phyloP scores from a whole-genome alignment of 2,797 vertebrate genomes.

The Epinephelus malabaricus region DNA sequence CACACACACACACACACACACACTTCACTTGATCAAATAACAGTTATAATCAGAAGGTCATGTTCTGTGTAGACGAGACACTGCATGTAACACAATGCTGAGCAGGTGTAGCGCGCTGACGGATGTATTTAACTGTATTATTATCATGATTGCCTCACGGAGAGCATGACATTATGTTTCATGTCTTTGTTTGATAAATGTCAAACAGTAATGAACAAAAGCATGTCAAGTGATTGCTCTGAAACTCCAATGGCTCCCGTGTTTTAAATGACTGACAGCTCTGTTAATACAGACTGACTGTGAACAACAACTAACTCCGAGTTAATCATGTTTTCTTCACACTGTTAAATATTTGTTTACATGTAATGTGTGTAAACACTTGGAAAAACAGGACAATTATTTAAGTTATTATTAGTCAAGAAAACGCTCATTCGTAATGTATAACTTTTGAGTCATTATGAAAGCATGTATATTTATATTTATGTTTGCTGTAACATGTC shows the following conservation, averaged over 20 bases:
- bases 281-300: neutral
- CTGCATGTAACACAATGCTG: conserved; percentile 4
- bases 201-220: conserved; percentile 42
- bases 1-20: conserved; percentile 25
- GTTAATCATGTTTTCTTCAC: neutral
- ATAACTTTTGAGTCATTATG: too few relatives aligned
- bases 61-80: conserved; percentile 26
- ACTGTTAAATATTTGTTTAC: neutral
- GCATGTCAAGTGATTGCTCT: conserved; percentile 48
- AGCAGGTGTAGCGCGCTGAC: conserved; percentile 25
- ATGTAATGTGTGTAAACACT: neutral
- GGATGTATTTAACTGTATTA: conserved; percentile 24
- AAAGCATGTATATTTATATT: too few relatives aligned
- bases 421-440: neutral
- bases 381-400: neutral
- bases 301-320: neutral
- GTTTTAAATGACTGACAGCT: conserved; percentile 12
- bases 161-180: conserved; percentile 46
- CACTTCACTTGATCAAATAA: conserved; percentile 53
- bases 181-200: conserved; percentile 59
- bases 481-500: neutral
- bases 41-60: conserved; percentile 58
- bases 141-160: conserved; percentile 47
- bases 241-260: neutral
- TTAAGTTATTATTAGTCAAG: neutral